Base-by-base conservation (phyloP, 2,888 invertebrate genomes). In the Euproctis similis region DNA sequence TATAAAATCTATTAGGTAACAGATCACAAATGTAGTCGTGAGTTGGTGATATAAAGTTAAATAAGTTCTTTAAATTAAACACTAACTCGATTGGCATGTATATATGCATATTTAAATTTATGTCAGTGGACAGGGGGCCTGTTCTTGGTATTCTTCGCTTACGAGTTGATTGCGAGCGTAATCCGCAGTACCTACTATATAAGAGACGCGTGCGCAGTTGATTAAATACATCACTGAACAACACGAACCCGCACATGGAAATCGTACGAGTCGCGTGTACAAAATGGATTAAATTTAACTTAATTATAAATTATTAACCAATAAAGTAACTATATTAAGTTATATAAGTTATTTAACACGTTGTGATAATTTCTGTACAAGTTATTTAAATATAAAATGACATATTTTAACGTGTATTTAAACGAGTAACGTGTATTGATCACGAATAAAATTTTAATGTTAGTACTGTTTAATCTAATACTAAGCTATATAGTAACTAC, bases 161-260 rank as follows among this genome's bases (percentile, higher is more conserved):
- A 24, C 30, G 34, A 33, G 63, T 61, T 74, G 76, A 78, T 74
- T 78, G 74, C 58, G 59, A 62, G 68, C 72, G 70, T 80, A 82
- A 81, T 77, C 78, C 76, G 71, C 68, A 71, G 75, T 82, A n/a
- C n/a, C n/a, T n/a, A n/a, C n/a, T 14, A 78, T 77, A 82, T 81
- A 77, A 76, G 71, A 59, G 62, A 55, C 72, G 70, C 75, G 70
- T 70, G 76, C 70, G 66, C 70, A 50, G 45, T 65, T 80, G 81
- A 80, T 80, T 74, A n/a, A n/a, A n/a, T n/a, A 71, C 68, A 71
- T 72, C 73, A 71, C 59, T 35, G 57, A 39, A 34, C 46, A 31
- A 53, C 62, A 53, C 49, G n/a, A n/a, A n/a, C n/a, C n/a, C n/a
- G 71, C 52, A 70, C 64, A 57, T 27, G 24, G 55, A 53, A 31